Conservation (phyloP, 2,888 invertebrate species). For the Diaphora mendica region DNA sequence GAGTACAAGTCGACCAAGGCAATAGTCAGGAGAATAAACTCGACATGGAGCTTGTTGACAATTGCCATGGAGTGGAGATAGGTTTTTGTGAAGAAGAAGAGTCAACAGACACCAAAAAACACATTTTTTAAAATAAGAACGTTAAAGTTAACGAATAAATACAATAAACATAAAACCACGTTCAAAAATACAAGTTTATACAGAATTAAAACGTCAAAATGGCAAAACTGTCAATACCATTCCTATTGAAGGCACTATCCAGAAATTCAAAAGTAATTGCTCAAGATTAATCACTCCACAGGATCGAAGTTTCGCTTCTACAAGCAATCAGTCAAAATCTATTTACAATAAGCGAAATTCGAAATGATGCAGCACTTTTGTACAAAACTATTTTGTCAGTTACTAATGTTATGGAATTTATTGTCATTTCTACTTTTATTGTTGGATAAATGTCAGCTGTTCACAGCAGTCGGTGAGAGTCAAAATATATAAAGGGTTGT, state of each 20-base stretch:
- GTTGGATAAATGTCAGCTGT: conserved; percentile 36
- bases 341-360: conserved; percentile 43
- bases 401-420: conserved; percentile 10
- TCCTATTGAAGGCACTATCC: conserved; percentile 27
- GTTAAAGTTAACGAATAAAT: not conserved
- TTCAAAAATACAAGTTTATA: not conserved
- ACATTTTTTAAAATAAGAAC: not conserved
- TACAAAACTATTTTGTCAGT: conserved; percentile 44
- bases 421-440: conserved; percentile 19
- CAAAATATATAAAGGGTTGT: conserved; percentile 35
- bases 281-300: conserved; percentile 47
- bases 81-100: not conserved
- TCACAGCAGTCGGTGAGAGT: conserved; percentile 31
- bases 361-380: conserved; percentile 38
- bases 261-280: conserved; percentile 40
- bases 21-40: not conserved
- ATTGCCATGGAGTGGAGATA: not conserved
- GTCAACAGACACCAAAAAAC: not conserved
- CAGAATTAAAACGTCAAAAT: conserved; percentile 35
- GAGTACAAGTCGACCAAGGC: not conserved
- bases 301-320: conserved; percentile 21
- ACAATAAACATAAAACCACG: not conserved
- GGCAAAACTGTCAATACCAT: conserved; percentile 36
- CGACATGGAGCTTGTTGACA: too few relatives aligned
- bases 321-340: conserved; percentile 46